These are phyloP conservation scores for Pyrgilauda ruficollis DNA, from an alignment of 2,113 vertebrate genomes.

Conservation along the genomic window DNA sequence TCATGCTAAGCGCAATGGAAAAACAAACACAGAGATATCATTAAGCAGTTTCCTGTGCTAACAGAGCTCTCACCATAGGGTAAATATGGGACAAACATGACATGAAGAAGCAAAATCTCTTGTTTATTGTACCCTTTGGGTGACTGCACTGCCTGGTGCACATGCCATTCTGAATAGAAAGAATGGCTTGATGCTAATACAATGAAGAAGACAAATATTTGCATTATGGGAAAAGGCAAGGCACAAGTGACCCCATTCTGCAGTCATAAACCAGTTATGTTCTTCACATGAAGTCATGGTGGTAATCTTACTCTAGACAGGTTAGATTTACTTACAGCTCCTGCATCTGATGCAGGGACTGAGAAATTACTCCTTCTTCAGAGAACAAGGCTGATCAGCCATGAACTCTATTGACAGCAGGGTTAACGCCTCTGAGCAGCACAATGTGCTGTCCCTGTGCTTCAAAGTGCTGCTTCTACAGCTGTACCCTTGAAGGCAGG, in stretches of 20 bases:
- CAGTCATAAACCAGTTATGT: neutral
- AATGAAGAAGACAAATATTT: conserved; percentile 4
- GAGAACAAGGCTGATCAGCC: neutral
- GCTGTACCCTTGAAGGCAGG: neutral
- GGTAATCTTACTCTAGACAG: neutral
- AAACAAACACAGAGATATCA: conserved; percentile 45
- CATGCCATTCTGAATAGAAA: neutral
- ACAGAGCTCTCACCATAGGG: conserved; percentile 27
- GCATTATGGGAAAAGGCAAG: neutral
- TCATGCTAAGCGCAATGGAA: neutral
- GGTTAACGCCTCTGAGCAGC: neutral
- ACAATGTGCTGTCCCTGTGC: neutral
- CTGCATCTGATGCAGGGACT: neutral
- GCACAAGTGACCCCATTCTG: neutral
- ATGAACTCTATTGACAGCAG: neutral
- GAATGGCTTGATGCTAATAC: neutral
- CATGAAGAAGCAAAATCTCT: neutral
- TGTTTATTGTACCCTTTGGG: neutral
- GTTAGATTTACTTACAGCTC: neutral
- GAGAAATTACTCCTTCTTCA: neutral
- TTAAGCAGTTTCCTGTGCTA: conserved; percentile 39
- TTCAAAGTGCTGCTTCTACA: neutral
- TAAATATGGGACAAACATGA: conserved; percentile 34
- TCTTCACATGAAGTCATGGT: neutral
- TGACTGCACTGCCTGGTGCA: neutral